Percentiles rank a stretch among this genome's conserved stretches.
phyloP scores from a whole-genome alignment of 2,888 invertebrate species.

The Xylocampa areola region DNA sequence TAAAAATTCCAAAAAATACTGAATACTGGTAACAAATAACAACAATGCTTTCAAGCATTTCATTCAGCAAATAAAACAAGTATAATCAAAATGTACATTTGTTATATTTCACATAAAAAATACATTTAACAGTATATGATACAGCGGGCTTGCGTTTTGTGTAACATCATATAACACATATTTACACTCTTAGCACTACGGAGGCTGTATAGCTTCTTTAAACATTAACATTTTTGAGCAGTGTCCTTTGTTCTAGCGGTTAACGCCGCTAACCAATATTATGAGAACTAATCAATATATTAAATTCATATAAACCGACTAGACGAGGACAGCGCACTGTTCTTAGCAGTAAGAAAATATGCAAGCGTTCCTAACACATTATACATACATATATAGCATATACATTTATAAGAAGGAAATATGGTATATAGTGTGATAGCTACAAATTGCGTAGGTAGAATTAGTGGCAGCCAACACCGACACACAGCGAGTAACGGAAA shows the following conservation, averaged over 20 bases:
- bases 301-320: constrained; percentile 42
- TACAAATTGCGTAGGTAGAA: constrained; percentile 32
- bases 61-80: constrained; percentile 77
- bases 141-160: constrained; percentile 71
- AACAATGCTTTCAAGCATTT: not conserved
- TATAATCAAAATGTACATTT: constrained; percentile 80
- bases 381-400: constrained; percentile 51
- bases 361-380: constrained; percentile 55
- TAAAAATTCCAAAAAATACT: no score
- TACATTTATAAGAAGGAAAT: constrained; percentile 41
- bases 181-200: constrained; percentile 61
- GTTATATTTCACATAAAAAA: constrained; percentile 88
- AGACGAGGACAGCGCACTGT: constrained; percentile 33
- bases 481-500: no score
- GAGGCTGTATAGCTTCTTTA: constrained; percentile 40
- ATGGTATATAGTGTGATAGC: constrained; percentile 28
- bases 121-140: constrained; percentile 78
- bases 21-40: constrained; percentile 1
- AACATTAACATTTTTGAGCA: constrained; percentile 55
- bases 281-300: constrained; percentile 30
- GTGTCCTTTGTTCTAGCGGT: constrained; percentile 30
- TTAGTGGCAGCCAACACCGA: constrained; percentile 68
- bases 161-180: constrained; percentile 70
- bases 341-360: constrained; percentile 39
- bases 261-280: constrained; percentile 18